Conservation (phyloP, 1,140 invertebrate species). For the Sycophila sp. region DNA sequence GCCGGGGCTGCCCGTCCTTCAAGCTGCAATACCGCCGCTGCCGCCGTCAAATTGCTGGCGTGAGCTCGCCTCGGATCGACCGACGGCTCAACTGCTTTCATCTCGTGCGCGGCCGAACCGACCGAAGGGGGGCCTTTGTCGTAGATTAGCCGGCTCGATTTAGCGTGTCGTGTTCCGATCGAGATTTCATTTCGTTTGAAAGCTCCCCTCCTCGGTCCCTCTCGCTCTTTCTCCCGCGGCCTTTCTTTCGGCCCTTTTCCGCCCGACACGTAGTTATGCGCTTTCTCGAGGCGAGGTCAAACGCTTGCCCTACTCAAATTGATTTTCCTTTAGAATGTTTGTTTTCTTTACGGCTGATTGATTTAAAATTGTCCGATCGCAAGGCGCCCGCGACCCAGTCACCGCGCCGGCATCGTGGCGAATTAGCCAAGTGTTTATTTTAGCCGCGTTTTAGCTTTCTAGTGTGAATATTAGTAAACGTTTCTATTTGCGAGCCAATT, state of each 20-base stretch:
- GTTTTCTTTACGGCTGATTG: background rate
- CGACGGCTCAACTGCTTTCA: slow-evolving; percentile 13
- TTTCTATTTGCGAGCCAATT: too few species aligned
- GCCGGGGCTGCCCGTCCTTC: slow-evolving; percentile 1
- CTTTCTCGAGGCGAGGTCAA: background rate
- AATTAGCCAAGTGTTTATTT: too few species aligned
- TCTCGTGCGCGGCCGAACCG: background rate
- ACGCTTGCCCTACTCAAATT: too few species aligned
- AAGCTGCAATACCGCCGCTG: background rate
- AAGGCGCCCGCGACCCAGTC: too few species aligned
- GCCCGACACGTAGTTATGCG: too few species aligned
- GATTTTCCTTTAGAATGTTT: background rate
- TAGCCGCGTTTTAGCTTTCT: too few species aligned
- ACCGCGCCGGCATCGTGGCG: too few species aligned
- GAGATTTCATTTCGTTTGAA: slow-evolving; percentile 7
- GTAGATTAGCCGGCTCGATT: background rate
- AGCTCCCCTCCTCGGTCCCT: background rate
- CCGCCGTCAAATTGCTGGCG: slow-evolving; percentile 2
- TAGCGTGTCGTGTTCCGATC: background rate
- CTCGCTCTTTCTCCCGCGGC: background rate
- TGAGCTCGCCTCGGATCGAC: background rate
- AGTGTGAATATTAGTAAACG: too few species aligned
- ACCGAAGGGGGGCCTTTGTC: background rate
- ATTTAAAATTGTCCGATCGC: too few species aligned
- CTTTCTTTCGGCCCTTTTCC: too few species aligned